phyloP scores from a whole-genome alignment of 2,888 invertebrate species.

The Phyllotreta cruciferae region DNA sequence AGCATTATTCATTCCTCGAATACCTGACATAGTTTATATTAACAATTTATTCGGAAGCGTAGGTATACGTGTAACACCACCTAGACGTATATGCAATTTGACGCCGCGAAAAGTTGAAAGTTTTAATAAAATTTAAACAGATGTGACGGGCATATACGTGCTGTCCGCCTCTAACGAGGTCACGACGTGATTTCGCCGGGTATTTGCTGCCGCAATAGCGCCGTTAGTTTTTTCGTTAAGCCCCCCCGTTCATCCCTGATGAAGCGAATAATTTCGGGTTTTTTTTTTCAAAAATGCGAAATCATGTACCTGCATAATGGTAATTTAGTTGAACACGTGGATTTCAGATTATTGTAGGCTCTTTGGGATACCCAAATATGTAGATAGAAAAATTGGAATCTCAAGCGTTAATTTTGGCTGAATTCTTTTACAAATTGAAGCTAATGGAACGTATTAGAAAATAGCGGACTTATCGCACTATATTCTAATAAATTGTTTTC shows the following conservation, averaged over 20 bases:
- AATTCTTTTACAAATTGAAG: no score
- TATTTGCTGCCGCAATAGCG: conserved; percentile 14
- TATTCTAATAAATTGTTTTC: conserved; percentile 27
- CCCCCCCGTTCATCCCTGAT: background rate
- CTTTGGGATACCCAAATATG: no score
- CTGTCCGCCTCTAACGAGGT: background rate
- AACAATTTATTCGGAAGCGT: conserved; percentile 16
- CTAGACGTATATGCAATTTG: conserved; percentile 7
- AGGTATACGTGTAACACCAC: conserved; percentile 7
- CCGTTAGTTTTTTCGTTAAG: background rate
- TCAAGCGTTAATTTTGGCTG: no score
- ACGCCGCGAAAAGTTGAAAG: conserved; percentile 16
- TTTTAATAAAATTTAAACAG: conserved; percentile 27
- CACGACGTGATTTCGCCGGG: conserved; percentile 21
- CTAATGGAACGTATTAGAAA: no score
- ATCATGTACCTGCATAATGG: no score
- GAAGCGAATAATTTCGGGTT: background rate
- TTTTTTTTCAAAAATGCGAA: background rate
- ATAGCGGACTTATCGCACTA: background rate
- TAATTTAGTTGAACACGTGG: no score
- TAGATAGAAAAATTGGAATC: no score
- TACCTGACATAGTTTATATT: conserved; percentile 16
- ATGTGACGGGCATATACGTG: conserved; percentile 17
- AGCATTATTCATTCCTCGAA: conserved; percentile 1
- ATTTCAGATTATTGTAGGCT: no score